Base-by-base conservation (phyloP, 2,797 vertebrate genomes). In the Hephaestus fuliginosus region DNA sequence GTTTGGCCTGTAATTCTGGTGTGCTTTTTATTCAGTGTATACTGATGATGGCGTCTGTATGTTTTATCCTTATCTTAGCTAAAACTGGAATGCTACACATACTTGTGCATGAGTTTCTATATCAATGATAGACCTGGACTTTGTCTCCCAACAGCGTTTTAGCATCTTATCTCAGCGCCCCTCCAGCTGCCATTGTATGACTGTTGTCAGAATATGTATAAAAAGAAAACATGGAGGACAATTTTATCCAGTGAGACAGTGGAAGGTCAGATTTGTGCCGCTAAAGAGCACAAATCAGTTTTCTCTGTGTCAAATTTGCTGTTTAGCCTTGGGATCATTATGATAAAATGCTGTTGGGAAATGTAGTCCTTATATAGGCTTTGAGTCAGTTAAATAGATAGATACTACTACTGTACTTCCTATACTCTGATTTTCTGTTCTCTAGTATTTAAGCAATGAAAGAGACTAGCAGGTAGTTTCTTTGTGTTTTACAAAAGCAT, bases 101-200 rank as follows among this genome's bases (percentile, higher is more conserved):
- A 72, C 65, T 82, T 68, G 81, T 94, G 91, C 91, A 92, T 94
- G 93, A 87, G 80, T 91, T 90, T 89, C 73, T 89, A 82, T 91
- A 90, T 88, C 73, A 63, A 66, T 70, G 74, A 49, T 51, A 56
- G 78, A 74, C 73, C 43, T 76, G 74, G 75, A 86, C 76, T 75
- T 80, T 61, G 51, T 89, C 62, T 90, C 78, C 83, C 75, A 74
- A 58, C 86, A 81, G 86, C 76, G 80, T 82, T 87, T 87, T 74
- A 81, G 61, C 74, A 62, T 86, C 67, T 80, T 55, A 65, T 76
- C 55, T 68, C 61, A 41, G 70, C 56, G 7, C 22, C 58, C 36
- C 52, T 36, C 14, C n/a, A 25, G 56, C 75, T 15, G 20, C 63
- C 36, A 12, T 33, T 63, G 39, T 62, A 46, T 33, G 66, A 36